These are phyloP conservation scores for Threskiornis aethiopicus DNA, from an alignment of 2,797 vertebrate genomes.

Conservation along the genomic window DNA sequence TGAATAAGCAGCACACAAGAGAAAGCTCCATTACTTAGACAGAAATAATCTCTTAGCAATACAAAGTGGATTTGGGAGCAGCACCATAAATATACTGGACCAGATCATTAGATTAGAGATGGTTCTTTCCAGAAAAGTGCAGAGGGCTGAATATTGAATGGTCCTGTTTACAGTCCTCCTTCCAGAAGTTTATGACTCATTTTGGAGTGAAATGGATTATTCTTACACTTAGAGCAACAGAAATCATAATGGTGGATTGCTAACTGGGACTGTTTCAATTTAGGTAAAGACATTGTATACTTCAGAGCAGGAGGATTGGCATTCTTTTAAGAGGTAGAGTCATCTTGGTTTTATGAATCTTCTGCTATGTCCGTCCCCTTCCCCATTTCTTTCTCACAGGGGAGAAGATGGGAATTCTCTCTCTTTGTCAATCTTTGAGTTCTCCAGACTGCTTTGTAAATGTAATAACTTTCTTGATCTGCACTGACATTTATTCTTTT, in stretches of 20 bases:
- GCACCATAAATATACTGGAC: neutral
- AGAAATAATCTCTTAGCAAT: neutral
- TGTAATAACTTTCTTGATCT: neutral
- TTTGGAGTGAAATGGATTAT: neutral
- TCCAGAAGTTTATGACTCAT: neutral
- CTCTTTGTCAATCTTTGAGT: neutral
- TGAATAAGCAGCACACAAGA: neutral
- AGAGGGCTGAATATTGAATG: neutral
- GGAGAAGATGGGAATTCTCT: neutral
- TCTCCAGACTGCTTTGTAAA: neutral
- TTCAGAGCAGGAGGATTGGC: neutral
- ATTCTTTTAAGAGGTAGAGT: neutral
- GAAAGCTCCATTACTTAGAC: neutral
- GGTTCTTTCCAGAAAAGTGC: neutral
- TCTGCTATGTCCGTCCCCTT: neutral
- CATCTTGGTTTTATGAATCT: neutral
- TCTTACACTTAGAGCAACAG: neutral
- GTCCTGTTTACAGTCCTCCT: neutral
- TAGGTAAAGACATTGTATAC: neutral
- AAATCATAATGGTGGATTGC: neutral
- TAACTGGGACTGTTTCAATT: neutral
- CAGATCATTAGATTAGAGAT: neutral
- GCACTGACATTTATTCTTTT: fast-evolving
- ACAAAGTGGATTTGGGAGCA: neutral
- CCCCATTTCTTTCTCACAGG: neutral